Base-by-base conservation (phyloP, 2,797 vertebrate species). In the Pseudochirops corinnae region DNA sequence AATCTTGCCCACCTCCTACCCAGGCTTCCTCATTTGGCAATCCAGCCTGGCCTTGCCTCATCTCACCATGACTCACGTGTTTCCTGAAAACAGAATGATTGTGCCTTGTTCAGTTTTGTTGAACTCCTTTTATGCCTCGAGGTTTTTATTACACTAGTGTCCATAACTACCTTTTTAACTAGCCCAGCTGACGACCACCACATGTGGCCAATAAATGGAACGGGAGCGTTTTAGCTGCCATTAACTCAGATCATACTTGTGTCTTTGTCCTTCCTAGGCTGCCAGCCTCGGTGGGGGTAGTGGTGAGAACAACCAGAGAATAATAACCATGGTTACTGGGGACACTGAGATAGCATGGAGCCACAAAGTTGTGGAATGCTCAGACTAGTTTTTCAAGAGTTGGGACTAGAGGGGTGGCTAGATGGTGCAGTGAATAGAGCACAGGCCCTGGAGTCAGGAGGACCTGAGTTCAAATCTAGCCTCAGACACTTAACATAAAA, bases 211-310 rank as follows among this genome's bases (percentile, higher is more conserved):
- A 99, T 99, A 99, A 99, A 98, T 4, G 95, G 98, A 98, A 96
- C 39, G 99, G 99, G 99, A 99, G 99, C 99, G 99, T 99, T 99
- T 99, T 99, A 99, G 99, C 99, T 99, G 99, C 99, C 99, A 96
- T 97, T 97, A 98, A 98, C 97, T 97, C 94, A 50, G 56, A 95
- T 29, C 28, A 3, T 28, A 6, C 3, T 57, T 60, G 60, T 60
- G 0, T 4, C 11, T 52, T 29, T 91, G 16, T 95, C 52, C 60
- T 96, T 96, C 57, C 39, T 94, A 26, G 52, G 56, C 56, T 92
- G 93, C 74, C 56, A 39, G 82, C 52, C 55, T 91, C 11, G 0
- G 21, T 90, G 39, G 93, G 91, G 53, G 13, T 53, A 11, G 0
- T 33, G 16, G 28, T 55, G 56, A 46, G 91, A 91, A 10, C n/a